phyloP scores from a whole-genome alignment of 23 tunicate genomes.

The Phallusia fumigata region DNA sequence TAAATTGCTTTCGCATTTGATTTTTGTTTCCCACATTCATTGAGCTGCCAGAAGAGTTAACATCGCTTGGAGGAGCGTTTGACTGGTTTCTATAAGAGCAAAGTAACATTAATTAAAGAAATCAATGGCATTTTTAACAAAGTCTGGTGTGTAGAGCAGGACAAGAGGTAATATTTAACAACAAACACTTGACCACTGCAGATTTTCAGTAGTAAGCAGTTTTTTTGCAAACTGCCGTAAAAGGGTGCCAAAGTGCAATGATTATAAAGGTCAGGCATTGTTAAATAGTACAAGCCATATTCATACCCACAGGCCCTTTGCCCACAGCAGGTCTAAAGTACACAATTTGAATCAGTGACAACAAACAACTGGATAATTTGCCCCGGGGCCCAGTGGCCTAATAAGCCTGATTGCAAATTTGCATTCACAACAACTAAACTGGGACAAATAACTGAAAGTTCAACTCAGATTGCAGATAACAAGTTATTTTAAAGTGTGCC shows the following conservation, averaged over 20 bases:
- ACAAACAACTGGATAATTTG: background rate
- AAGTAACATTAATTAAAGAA: too few species aligned
- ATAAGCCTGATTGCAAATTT: too few species aligned
- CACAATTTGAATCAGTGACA: background rate
- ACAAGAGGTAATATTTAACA: background rate
- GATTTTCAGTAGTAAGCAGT: background rate
- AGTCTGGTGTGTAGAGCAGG: too few species aligned
- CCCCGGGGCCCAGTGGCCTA: too few species aligned
- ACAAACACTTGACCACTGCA: background rate
- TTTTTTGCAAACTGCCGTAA: background rate
- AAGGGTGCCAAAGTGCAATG: background rate
- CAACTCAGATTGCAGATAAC: too few species aligned
- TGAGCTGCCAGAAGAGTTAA: background rate
- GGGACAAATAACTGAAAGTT: too few species aligned
- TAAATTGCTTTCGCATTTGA: conserved; percentile 46
- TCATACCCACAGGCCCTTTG: background rate
- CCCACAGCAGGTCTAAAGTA: conserved; percentile 10
- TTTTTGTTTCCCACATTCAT: conserved; percentile 20
- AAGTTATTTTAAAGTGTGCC: too few species aligned
- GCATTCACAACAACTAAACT: too few species aligned
- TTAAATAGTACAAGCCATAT: background rate
- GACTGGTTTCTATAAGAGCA: background rate
- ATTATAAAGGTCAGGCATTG: background rate
- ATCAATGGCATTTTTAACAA: too few species aligned
- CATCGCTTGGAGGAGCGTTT: background rate